Base-by-base conservation (phyloP, 2,888 invertebrate species). In the Dryobotodes eremita region DNA sequence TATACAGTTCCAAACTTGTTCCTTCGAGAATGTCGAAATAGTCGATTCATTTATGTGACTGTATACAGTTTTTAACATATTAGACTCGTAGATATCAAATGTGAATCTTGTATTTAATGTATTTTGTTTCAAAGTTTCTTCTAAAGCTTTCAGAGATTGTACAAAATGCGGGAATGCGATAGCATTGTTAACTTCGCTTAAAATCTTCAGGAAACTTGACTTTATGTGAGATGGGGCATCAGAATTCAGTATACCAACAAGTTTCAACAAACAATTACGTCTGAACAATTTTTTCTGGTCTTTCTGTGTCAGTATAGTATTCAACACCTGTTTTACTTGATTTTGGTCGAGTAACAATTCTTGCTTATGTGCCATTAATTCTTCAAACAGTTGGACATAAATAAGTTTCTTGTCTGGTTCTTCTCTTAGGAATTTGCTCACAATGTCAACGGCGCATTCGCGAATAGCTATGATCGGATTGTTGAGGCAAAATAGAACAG, bases 321-420 rank as follows among this genome's bases (percentile, higher is more conserved):
- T 98, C 2, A 98, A 91, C 36, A 98, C 95, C 61, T 98, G 94
- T 0, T 97, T 95, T 31, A 98, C 93, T 91, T 98, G 98, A 83
- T 98, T 97, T 59, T 97, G 94, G 89, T 98, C 98, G 82, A 98
- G 92, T 50, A 97, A 85, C 62, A 98, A 95, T 91, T 98, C 98
- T 75, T 97, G 94, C 80, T 94, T 95, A 65, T 97, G 97, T 8
- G 90, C 85, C n/a, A 94, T 79, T 1, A 98, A 83, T 88, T 97
- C 96, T 77, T 95, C 92, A 42, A 97, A 85, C 13, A 98, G 87
- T 6, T 96, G 91, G 36, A 95, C 92, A 83, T 97, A 97, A 17
- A 95, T 91, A 5, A 95, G 86, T 2, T 94, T 94, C 53, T 95
- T 92, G 75, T 95, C 92, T 2, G 93, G 90, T 53, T 92, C 91